phyloP scores from a whole-genome alignment of 1,140 invertebrate genomes.

The Diachasmimorpha longicaudata region DNA sequence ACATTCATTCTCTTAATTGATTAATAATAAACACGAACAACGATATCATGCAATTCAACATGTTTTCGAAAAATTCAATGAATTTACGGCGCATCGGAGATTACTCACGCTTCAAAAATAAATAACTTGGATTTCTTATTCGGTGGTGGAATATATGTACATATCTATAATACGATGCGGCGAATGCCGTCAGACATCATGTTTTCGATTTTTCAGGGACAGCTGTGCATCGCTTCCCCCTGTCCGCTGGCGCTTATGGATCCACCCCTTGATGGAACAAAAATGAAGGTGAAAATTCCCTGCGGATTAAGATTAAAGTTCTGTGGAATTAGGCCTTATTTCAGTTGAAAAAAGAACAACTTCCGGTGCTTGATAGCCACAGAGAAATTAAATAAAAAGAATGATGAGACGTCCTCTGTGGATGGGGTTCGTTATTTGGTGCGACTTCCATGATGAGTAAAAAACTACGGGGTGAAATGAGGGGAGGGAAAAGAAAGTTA shows the following conservation, averaged over 20 bases:
- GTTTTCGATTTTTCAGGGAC: background rate
- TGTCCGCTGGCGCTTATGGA: background rate
- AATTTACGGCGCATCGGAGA: background rate
- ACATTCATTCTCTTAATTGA: background rate
- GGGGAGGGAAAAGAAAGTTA: background rate
- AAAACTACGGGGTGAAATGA: background rate
- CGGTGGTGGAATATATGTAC: background rate
- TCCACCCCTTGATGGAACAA: background rate
- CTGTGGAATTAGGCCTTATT: background rate
- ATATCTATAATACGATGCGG: background rate
- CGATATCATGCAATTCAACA: too few species aligned
- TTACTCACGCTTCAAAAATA: slow-evolving; percentile 8
- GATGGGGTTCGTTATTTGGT: background rate
- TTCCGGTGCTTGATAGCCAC: background rate
- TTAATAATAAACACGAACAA: background rate
- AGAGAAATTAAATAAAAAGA: background rate
- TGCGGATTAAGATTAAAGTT: background rate
- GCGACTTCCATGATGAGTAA: background rate
- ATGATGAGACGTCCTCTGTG: background rate
- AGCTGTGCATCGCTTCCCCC: background rate
- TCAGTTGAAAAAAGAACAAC: background rate
- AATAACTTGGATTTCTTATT: background rate
- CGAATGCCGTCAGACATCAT: background rate
- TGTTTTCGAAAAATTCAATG: background rate
- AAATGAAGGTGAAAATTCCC: background rate